These are phyloP conservation scores for Drosophila hydei DNA, from an alignment of 1,140 invertebrate species.

Conservation along the genomic window DNA sequence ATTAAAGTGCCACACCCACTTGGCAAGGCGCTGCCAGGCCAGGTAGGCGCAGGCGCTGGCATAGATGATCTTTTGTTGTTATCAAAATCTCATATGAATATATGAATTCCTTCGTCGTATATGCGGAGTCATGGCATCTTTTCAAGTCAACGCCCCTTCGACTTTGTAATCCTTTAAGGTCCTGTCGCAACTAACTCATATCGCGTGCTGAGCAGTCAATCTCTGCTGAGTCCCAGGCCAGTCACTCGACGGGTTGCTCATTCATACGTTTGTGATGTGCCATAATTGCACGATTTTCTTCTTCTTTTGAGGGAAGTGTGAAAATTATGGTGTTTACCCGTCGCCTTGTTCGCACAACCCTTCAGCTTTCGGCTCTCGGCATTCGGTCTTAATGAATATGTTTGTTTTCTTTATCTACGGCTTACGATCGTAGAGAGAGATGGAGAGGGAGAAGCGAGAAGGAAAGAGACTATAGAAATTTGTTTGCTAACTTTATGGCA, in stretches of 20 bases:
- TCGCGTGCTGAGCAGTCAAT: slow-evolving; percentile 68
- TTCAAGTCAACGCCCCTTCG: slow-evolving; percentile 66
- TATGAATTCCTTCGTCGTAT: slow-evolving; percentile 10
- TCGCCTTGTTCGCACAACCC: slow-evolving; percentile 51
- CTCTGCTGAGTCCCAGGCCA: slow-evolving; percentile 31
- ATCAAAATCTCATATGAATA: slow-evolving; percentile 5
- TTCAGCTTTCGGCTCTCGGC: slow-evolving; percentile 11
- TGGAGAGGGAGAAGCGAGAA: not conserved
- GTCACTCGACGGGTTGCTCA: slow-evolving; percentile 60
- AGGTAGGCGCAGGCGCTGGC: slow-evolving; percentile 43
- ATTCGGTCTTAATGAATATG: slow-evolving; percentile 57
- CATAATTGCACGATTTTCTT: slow-evolving; percentile 73
- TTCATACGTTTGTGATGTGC: slow-evolving; percentile 61
- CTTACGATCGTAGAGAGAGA: slow-evolving; percentile 48
- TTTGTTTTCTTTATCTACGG: slow-evolving; percentile 71
- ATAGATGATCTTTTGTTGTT: slow-evolving; percentile 15
- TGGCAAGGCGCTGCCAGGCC: slow-evolving; percentile 21
- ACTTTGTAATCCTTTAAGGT: slow-evolving; percentile 64
- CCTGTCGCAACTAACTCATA: slow-evolving; percentile 41
- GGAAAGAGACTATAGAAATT: slow-evolving; percentile 47
- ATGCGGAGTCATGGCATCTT: slow-evolving; percentile 73
- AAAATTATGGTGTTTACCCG: slow-evolving; percentile 73
- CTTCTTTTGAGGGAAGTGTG: slow-evolving; percentile 57
- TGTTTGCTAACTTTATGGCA: slow-evolving; percentile 72
- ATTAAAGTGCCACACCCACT: slow-evolving; percentile 75